Evolutionary conservation across 2,113 vertebrate species (phyloP), one percentile per base, ranked within the genome.

Genomic region (Oncorhynchus nerka): DNA sequence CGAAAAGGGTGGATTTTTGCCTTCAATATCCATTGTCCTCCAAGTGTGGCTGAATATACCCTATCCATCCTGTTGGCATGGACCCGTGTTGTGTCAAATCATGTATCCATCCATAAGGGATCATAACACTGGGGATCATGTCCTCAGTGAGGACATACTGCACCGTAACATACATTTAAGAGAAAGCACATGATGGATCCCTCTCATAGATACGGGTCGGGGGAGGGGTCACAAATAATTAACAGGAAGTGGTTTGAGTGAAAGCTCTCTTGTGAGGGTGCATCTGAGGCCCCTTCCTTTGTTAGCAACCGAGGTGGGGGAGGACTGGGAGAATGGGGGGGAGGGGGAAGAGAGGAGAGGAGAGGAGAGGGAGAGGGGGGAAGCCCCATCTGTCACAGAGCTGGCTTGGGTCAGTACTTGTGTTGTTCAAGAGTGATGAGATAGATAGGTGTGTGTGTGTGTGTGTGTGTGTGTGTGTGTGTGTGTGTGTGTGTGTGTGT

Each of bases 361-460:
- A 34, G 32, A 34, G 26, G 26, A 28, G 28, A 28, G 28, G 39
- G 39, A 45, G 39, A 11, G 51, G 66, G 13, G 45, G 22, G 64
- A 70, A 78, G 69, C 16, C 87, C 79, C 88, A 89, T 92, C 90
- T 92, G 89, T 83, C 82, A 74, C 74, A 22, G 88, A 83, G 81
- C 51, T 19, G 80, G 86, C 85, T 74, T 74, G 75, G 83, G 84
- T 81, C 82, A 79, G 80, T 79, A 81, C 82, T 84, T 90, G 89
- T 92, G 89, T 91, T 91, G 84, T 84, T 79, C 81, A 80, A 79
- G 70, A 75, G 78, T 79, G 88, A 90, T 88, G 86, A 88, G 86
- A 76, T 83, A 81, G 80, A 89, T 79, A 78, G 79, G 48, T 11
- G 9, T 49, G 48, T 15, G 11, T 3, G 48, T 12, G 48, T 51